phyloP scores from a whole-genome alignment of 2,888 invertebrate species.

The Acleris sparsana region DNA sequence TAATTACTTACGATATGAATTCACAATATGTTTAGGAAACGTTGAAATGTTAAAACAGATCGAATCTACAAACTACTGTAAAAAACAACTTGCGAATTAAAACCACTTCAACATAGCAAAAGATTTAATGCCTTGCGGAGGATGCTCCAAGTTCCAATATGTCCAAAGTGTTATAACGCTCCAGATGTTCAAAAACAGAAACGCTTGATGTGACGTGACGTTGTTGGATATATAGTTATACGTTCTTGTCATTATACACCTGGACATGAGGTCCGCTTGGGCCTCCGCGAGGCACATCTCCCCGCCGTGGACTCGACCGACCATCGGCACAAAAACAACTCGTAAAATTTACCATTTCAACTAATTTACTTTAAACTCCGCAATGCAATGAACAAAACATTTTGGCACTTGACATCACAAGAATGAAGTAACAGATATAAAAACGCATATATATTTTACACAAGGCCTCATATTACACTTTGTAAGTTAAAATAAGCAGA shows the following conservation, averaged over 20 bases:
- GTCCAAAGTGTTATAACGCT: too few species aligned
- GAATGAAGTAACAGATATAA: conserved; percentile 30
- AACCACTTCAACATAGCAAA: not conserved
- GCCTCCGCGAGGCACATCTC: too few species aligned
- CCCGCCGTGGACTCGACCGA: conserved; percentile 1
- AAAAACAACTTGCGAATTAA: conserved; percentile 6
- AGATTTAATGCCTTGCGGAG: too few species aligned
- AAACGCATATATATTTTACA: conserved; percentile 29
- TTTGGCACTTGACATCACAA: conserved; percentile 37
- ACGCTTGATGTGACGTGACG: too few species aligned
- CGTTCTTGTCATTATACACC: too few species aligned
- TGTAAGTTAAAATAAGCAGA: conserved; percentile 5
- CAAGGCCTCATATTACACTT: conserved; percentile 28
- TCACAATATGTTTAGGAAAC: conserved; percentile 62
- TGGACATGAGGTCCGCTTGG: too few species aligned
- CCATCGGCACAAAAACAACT: conserved; percentile 20
- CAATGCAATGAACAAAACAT: conserved; percentile 27
- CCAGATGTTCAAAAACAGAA: too few species aligned
- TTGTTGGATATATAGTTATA: too few species aligned
- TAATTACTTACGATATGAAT: conserved; percentile 59
- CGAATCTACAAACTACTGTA: conserved; percentile 9
- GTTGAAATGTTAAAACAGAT: conserved; percentile 46
- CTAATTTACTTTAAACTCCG: conserved; percentile 18
- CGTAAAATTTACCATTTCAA: conserved; percentile 27
- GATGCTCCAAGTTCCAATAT: too few species aligned